phyloP scores from a whole-genome alignment of 2,888 invertebrate species.

The Dusona sp. region DNA sequence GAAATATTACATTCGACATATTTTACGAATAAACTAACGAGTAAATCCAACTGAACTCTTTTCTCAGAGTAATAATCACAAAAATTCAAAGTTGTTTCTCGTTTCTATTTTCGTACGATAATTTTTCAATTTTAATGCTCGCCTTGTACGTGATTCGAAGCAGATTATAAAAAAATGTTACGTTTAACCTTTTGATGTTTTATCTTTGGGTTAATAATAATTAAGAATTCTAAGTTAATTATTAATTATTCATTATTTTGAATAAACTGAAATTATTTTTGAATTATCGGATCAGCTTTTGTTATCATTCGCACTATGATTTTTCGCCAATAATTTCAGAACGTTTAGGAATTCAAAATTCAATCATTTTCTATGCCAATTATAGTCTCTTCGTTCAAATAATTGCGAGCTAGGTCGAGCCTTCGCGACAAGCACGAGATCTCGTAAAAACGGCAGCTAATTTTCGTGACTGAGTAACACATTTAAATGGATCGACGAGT shows the following conservation, averaged over 20 bases:
- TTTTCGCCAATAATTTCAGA: background rate
- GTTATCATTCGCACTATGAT: background rate
- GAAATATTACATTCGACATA: too few relatives aligned
- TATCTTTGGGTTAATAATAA: background rate
- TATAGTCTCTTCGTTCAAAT: constrained; percentile 20
- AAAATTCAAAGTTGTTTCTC: too few relatives aligned
- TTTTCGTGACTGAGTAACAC: background rate
- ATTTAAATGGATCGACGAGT: constrained; percentile 1
- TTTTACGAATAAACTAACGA: too few relatives aligned
- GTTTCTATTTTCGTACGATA: too few relatives aligned
- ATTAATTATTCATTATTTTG: background rate
- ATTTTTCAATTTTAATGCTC: too few relatives aligned
- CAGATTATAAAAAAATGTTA: background rate
- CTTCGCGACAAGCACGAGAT: background rate
- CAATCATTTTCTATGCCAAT: constrained; percentile 36
- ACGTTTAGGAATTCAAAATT: background rate
- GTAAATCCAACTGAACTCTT: too few relatives aligned
- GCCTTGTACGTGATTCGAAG: too few relatives aligned
- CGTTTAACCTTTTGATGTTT: background rate
- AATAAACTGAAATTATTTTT: background rate
- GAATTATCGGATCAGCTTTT: too few relatives aligned
- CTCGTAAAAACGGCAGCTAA: constrained; percentile 22
- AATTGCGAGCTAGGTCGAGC: constrained; percentile 28
- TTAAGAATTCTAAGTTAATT: background rate
- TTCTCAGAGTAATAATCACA: too few relatives aligned